These are phyloP conservation scores for Triplophysa bombifrons DNA, from an alignment of 2,797 vertebrate species.

Conservation along the genomic window DNA sequence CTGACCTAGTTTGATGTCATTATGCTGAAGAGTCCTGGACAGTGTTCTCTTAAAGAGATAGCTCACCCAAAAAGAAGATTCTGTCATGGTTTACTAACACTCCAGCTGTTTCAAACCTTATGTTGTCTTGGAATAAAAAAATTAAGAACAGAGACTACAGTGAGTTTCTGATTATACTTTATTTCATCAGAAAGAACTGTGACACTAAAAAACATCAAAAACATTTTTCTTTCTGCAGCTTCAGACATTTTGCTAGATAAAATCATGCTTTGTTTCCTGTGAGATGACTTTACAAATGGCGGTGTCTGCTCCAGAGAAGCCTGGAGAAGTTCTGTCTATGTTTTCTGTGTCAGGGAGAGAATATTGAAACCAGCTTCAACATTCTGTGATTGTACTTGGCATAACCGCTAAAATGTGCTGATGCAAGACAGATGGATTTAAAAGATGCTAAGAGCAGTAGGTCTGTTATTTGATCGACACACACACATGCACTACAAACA, in stretches of 20 bases:
- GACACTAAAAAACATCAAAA: no score
- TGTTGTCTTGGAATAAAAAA: no score
- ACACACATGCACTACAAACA: constrained; percentile 36
- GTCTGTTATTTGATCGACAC: constrained; percentile 49
- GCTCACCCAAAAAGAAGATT: background rate
- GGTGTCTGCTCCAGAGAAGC: constrained; percentile 7
- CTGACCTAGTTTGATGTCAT: constrained; percentile 37
- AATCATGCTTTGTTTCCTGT: no score
- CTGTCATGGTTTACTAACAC: background rate
- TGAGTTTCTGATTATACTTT: no score
- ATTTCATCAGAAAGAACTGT: no score
- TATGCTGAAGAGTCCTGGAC: constrained; percentile 19
- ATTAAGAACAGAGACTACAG: no score
- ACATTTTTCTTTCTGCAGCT: no score
- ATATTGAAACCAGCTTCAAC: constrained; percentile 56
- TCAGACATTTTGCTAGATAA: no score
- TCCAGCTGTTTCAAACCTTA: background rate
- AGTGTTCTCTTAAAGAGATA: constrained; percentile 14
- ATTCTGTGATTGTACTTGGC: constrained; percentile 26
- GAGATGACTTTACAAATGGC: constrained; percentile 2
- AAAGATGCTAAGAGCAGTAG: constrained; percentile 54
- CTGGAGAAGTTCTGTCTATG: constrained; percentile 55
- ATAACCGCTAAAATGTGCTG: constrained; percentile 20
- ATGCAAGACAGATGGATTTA: constrained; percentile 50
- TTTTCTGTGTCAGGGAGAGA: constrained; percentile 56